Base-by-base conservation (phyloP, 1,140 invertebrate genomes). In the Zaprionus nigranus region DNA sequence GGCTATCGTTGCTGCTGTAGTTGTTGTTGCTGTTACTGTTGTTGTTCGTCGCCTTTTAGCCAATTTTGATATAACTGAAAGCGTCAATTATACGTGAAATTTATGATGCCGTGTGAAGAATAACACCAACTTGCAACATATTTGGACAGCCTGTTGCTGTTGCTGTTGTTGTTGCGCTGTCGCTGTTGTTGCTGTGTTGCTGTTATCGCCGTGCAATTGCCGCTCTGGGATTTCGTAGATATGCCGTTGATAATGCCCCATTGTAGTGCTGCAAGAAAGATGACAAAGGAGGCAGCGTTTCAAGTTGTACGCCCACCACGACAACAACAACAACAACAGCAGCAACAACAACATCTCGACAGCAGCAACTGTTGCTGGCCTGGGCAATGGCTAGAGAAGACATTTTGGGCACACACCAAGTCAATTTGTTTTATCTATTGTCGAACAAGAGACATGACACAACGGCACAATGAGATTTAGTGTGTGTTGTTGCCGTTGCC, bases 401-500 rank as follows among this genome's bases (percentile, higher is more conserved):
- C 88, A 91, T 91, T 91, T 91, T 88, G 90, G 88, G 84, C 88
- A 91, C 88, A 91, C 88, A 91, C 90, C 84, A 91, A 91, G 88
- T 91, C 88, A 91, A 91, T 91, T 91, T 91, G 88, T 91, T 88
- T 91, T 91, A 91, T 91, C 88, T 91, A 91, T 91, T 91, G 88
- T 91, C 88, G 83, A 91, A 88, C 88, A 91, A 88, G 84, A 91
- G 90, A 82, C 86, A 90, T 90, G 82, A 82, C 86, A 90, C 85
- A 90, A 82, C 82, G 85, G 86, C 86, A 85, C 85, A 90, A 88
- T 90, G 76, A 90, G 82, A 90, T 88, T 90, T 88, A 90, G 75
- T 82, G 78, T 87, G 78, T 87, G 84, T 82, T 82, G 82, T 77
- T 82, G 72, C 62, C 17, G 17, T 17, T 17, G n/a, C n/a, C n/a